Base-by-base conservation (phyloP, 2,113 vertebrate genomes). In the Actenoides hombroni region DNA sequence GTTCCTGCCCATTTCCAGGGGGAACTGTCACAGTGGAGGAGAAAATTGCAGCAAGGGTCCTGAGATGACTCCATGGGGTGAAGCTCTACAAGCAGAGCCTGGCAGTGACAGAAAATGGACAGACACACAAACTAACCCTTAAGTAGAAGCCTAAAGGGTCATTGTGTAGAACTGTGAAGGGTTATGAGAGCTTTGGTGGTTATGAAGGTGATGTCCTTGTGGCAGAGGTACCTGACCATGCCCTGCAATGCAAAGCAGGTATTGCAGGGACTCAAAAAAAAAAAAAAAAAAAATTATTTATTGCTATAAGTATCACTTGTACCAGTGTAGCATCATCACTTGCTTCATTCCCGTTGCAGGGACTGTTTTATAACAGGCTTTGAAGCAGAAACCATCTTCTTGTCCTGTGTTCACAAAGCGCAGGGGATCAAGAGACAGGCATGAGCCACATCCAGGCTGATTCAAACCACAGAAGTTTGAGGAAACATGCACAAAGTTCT, bases 341-440 rank as follows among this genome's bases (percentile, higher is more conserved):
- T 26, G 6, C 48, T 56, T 7, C 2, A 1, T 35, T 35, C 77
- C 42, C 40, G 0, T 4, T 28, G 19, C 59, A 10, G 25, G 15
- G 29, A 2, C 4, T 7, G 60, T 1, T 57, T 42, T 21, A 2
- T 4, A 44, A 19, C 18, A 35, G 28, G 24, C 5, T 14, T 6
- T 2, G 48, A 73, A 76, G 63, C 33, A 86, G 24, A 80, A 86
- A 11, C 3, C 44, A 2, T 16, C 33, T 23, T 67, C 83, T 49
- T 31, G 29, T 44, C 16, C 59, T 67, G 14, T 24, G 16, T 51
- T 75, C 33, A 5, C 35, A 16, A 24, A 54, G 42, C 15, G 6
- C 4, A 10, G 0, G 56, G 46, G 37, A 28, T 24, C 42, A 20
- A 35, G 40, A 21, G 54, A 2, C 49, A 42, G 76, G 9, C 11